phyloP scores from a whole-genome alignment of 2,888 invertebrate genomes.

The Cenopis cana region DNA sequence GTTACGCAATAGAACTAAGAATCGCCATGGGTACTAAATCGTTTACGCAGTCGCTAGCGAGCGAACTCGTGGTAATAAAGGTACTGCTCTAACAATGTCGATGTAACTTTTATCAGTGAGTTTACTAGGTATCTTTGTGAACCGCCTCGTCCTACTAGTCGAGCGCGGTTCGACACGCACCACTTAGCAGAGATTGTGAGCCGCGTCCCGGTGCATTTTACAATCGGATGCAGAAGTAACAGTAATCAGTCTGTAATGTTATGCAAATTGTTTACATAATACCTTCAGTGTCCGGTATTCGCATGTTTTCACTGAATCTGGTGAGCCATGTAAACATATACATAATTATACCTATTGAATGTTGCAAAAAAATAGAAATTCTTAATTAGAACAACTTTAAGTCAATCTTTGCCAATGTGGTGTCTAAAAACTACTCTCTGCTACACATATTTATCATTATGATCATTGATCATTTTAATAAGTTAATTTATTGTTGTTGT shows the following conservation, averaged over 20 bases:
- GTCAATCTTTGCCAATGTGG: constrained; percentile 6
- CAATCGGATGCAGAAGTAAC: constrained; percentile 29
- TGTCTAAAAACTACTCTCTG: not conserved
- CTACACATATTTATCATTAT: not conserved
- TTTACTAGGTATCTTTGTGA: not conserved
- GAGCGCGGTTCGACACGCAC: constrained; percentile 3
- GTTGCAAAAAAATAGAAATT: not conserved
- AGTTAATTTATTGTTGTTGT: not conserved
- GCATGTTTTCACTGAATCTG: not conserved
- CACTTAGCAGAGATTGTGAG: constrained; percentile 24
- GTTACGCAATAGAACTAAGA: too few species aligned
- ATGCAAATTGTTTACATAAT: constrained; percentile 7
- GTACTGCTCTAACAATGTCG: not conserved
- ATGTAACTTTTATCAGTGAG: constrained; percentile 9
- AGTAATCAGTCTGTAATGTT: constrained; percentile 2
- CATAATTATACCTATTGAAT: not conserved
- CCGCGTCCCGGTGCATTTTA: constrained; percentile 10
- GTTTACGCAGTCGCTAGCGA: too few species aligned
- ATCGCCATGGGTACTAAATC: too few species aligned
- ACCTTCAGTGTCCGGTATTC: not conserved
- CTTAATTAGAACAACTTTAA: not conserved
- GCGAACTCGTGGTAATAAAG: too few species aligned
- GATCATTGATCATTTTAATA: not conserved
- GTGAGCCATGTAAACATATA: not conserved
- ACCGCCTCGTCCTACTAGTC: not conserved